A percentile compares a stretch with the other conserved stretches of the same genome.
These are phyloP conservation scores for Oppia nitens DNA, from an alignment of 1,140 invertebrate genomes.

Conservation along the genomic window DNA sequence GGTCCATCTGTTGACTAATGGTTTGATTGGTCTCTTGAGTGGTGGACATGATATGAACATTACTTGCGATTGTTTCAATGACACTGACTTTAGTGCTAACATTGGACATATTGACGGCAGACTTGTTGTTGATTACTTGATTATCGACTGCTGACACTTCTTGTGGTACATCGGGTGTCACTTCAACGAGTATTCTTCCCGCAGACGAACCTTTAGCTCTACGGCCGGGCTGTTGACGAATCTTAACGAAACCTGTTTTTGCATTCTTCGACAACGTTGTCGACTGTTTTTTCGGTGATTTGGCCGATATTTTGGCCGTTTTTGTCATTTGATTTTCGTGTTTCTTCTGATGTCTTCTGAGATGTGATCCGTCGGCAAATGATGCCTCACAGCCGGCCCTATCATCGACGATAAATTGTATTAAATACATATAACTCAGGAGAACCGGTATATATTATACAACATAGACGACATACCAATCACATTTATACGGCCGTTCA, in stretches of 20 bases:
- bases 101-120: too few species aligned
- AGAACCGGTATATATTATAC: too few species aligned
- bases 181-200: background rate
- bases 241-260: background rate
- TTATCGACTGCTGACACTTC: background rate
- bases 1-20: too few species aligned
- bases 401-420: too few species aligned
- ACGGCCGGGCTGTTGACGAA: background rate
- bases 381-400: background rate
- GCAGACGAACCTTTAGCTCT: background rate
- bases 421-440: too few species aligned
- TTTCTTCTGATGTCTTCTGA: background rate
- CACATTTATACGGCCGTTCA: conserved; percentile 18
- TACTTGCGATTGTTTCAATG: too few species aligned
- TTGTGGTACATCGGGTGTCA: background rate
- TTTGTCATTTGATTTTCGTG: background rate
- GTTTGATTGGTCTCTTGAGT: too few species aligned
- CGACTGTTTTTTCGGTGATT: background rate
- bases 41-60: too few species aligned
- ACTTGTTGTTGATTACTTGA: background rate
- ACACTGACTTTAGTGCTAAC: too few species aligned
- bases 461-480: too few species aligned
- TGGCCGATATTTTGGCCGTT: background rate
- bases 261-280: too few species aligned
- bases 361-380: background rate